Base-by-base conservation (phyloP, 2,888 invertebrate genomes). In the Torymus texanus region DNA sequence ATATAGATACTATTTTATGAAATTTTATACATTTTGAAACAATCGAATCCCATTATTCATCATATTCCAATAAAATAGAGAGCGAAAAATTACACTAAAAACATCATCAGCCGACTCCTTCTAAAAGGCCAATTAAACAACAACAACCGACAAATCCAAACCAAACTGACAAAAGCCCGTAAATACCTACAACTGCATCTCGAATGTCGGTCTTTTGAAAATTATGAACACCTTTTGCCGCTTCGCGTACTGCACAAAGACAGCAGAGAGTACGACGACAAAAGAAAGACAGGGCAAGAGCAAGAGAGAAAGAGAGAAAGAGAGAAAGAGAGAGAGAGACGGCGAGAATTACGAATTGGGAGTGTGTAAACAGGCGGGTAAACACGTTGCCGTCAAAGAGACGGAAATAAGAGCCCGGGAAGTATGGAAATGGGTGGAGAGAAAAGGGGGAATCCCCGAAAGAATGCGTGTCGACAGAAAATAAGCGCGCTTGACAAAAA, bases 321-420 rank as follows among this genome's bases (percentile, higher is more conserved):
- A 1, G n/a, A 5, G 41, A 63, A 63, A 29, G 58, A 59, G 58
- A 59, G 58, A 2, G 21, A 61, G 18, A 61, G 3, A 61, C 21
- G 2, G 21, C 13, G n/a, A 5, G 41, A 63, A 63, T 63, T 63
- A 63, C 41, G 41, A 63, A 63, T 41, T n/a, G 62, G 5, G 14
- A 41, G 62, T 29, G 62, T 13, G 53, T 66, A 65, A 65, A 65
- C 65, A 66, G 51, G 16, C 51, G 66, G 8, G 51, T 18, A 87
- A 84, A 85, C 83, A 84, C 83, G 82, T 78, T 70, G 75, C 70
- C 78, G 81, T 82, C 80, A 18, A 55, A 55, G 67, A 1, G n/a
- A 4, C 29, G 29, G 29, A 29, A 29, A 29, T 29, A 29, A 29
- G 29, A 29, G 29, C 29, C 29, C 21, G 14, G 67, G 24, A 67